Evolutionary conservation across 92 coral and sea anemone species (phyloP).

Genomic region (Epizoanthus ramosus): DNA sequence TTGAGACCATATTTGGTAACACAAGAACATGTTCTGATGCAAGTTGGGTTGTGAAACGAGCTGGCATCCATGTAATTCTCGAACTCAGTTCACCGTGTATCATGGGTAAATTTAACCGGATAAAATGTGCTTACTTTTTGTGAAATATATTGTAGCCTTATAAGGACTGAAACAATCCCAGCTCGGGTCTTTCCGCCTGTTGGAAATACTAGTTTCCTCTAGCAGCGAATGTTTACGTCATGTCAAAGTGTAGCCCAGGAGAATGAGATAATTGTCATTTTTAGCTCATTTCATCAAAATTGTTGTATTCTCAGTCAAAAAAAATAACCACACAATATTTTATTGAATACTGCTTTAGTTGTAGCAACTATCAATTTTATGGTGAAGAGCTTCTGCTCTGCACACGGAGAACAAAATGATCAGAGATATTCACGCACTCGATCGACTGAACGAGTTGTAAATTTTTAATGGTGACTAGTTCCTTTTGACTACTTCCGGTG

Average conservation of each 20-base stretch:
- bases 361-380: no score
- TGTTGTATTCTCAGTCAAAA: background rate
- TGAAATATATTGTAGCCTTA: background rate
- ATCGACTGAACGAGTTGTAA: background rate
- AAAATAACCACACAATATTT: background rate
- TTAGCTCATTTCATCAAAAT: background rate
- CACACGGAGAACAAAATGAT: background rate
- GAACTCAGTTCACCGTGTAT: constrained; percentile 14
- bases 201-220: background rate
- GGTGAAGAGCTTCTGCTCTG: background rate
- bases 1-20: constrained; percentile 25
- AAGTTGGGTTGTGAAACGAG: constrained; percentile 24
- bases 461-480: background rate
- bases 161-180: constrained; percentile 6
- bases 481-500: background rate
- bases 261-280: background rate
- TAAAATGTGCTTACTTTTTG: background rate
- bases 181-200: background rate
- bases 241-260: background rate
- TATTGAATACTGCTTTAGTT: no score
- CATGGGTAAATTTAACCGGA: background rate
- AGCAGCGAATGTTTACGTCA: background rate
- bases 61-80: constrained; percentile 27
- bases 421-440: no score
- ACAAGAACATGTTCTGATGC: background rate